Base-by-base conservation (phyloP, 2,797 vertebrate species). In the Echeneis naucrates region DNA sequence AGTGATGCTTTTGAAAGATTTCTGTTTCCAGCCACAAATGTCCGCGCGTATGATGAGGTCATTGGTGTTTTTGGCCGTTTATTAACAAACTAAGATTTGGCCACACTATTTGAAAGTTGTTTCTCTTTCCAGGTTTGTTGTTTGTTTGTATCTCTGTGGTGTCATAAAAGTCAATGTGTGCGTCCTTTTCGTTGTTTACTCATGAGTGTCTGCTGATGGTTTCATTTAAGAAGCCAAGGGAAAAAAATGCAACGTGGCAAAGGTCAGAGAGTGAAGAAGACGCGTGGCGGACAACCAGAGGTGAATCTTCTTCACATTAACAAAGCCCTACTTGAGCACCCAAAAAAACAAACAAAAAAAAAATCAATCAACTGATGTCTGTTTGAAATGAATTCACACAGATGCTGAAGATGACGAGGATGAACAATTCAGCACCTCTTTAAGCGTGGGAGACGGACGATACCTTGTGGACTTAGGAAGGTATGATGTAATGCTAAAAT, bases 391-490 rank as follows among this genome's bases (percentile, higher is more conserved):
- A 23, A 45, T 81, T 30, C 16, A 21, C 14, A 23, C 50, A 81
- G 77, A 54, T 65, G 2, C 14, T 40, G 1, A 54, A 26, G 66
- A 72, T 27, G 70, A 79, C 0, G 55, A 60, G n/a, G 77, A 79
- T 5, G 70, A 82, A 51, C 66, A 83, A 42, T 48, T 68, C 53
- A 40, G 23, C 48, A 72, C 62, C 0, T 72, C 85, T 0, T 53
- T 82, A 19, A 66, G 66, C 14, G 84, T 89, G 30, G 82, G 68
- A 52, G 87, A 90, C 1, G 82, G 85, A 17, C 62, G 2, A n/a
- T 42, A 82, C 66, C 59, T 77, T 44, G 85, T 90, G 52, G 87
- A 90, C 73, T 38, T 88, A 21, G 82, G 82, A 11, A 87, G 85
- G 87, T 87, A 51, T 2, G 60, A 38, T 38, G 37, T 2, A 16